phyloP scores from a whole-genome alignment of 2,113 vertebrate genomes.

The Upupa epops region DNA sequence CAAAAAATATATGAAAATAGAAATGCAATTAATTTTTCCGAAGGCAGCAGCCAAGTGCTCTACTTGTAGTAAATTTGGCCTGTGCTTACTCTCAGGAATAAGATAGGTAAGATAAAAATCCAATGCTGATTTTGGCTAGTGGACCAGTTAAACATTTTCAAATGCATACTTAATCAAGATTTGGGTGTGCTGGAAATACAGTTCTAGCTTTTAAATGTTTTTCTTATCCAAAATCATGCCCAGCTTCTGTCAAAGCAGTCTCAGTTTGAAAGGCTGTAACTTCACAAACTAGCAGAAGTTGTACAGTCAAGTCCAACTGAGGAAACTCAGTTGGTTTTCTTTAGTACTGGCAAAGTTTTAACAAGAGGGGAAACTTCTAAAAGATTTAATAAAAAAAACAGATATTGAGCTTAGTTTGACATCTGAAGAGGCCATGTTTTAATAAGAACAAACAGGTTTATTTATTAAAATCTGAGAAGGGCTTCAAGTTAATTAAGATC shows the following conservation, averaged over 20 bases:
- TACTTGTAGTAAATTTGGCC: not conserved
- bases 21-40: constrained; percentile 13
- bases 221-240: not conserved
- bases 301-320: not conserved
- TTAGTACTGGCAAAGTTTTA: not conserved
- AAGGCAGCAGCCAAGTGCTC: not conserved
- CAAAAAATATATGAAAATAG: not conserved
- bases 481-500: not conserved
- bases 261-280: not conserved
- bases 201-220: not conserved
- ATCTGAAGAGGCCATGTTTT: not conserved
- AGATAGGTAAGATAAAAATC: not conserved
- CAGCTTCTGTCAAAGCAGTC: not conserved
- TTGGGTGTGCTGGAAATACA: not conserved
- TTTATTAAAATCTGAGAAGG: not conserved
- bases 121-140: not conserved
- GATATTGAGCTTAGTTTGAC: not conserved
- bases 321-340: not conserved
- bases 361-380: not conserved
- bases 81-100: constrained; percentile 51
- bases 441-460: not conserved
- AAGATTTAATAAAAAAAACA: not conserved
- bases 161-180: not conserved
- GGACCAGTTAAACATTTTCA: not conserved
- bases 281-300: not conserved